phyloP scores from a whole-genome alignment of 2,113 vertebrate genomes.

The Nettapus auritus region DNA sequence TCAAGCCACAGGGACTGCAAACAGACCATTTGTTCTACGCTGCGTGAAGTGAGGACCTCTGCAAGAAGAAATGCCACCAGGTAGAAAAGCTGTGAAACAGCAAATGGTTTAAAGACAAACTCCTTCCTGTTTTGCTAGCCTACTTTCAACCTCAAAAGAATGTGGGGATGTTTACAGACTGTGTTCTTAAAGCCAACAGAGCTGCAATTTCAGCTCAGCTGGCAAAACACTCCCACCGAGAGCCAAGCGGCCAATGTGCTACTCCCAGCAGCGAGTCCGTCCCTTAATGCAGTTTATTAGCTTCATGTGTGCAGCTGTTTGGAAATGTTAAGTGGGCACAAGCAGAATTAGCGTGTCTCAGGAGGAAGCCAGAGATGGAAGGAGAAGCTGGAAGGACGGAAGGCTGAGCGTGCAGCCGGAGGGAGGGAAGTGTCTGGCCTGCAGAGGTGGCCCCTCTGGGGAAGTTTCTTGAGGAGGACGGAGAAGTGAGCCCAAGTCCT shows the following conservation, averaged over 20 bases:
- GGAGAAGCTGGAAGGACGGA: neutral
- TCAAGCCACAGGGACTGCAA: neutral
- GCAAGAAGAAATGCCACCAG: neutral
- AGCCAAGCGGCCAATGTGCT: neutral
- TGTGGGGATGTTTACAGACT: conserved; percentile 33
- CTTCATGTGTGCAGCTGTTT: neutral
- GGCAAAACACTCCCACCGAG: neutral
- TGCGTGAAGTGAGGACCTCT: fast-evolving
- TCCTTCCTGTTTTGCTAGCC: conserved; percentile 9
- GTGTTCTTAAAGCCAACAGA: neutral
- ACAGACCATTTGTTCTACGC: neutral
- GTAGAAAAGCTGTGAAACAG: neutral
- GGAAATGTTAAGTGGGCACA: neutral
- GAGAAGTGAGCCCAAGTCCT: neutral
- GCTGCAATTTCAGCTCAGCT: conserved; percentile 27
- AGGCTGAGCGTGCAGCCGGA: neutral
- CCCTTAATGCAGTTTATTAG: neutral
- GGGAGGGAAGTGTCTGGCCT: neutral
- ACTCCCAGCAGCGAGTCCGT: neutral
- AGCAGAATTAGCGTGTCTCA: neutral
- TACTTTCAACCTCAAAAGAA: conserved; percentile 22
- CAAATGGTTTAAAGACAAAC: conserved; percentile 46
- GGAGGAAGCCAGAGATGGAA: neutral
- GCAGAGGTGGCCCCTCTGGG: neutral
- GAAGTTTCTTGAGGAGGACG: neutral